These are phyloP conservation scores for Pasiphila rectangulata DNA, from an alignment of 2,888 invertebrate species.

Conservation along the genomic window DNA sequence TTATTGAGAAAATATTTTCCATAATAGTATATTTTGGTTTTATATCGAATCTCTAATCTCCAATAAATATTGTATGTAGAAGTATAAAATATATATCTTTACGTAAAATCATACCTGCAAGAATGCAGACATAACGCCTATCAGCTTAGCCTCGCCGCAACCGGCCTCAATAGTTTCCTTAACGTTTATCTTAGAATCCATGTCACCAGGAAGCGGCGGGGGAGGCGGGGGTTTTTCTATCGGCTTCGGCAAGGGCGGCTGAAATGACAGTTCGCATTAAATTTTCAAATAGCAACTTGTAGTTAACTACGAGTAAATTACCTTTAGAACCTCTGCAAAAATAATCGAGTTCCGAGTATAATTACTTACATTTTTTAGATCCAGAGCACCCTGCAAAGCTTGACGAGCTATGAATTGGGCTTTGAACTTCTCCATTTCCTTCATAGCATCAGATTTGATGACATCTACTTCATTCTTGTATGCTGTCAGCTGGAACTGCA, in stretches of 20 bases:
- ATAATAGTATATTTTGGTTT: no score
- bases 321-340: no score
- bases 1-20: neutral
- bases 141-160: conserved; percentile 84
- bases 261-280: no score
- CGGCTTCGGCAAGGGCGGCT: conserved; percentile 62
- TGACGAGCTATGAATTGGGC: conserved; percentile 88
- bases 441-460: conserved; percentile 89
- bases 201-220: conserved; percentile 61
- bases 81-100: neutral
- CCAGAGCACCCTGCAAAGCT: conserved; percentile 67
- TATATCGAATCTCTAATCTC: no score
- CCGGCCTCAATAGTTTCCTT: conserved; percentile 52
- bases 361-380: conserved; percentile 53
- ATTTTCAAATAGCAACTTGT: no score
- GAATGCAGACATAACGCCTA: conserved; percentile 93
- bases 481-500: conserved; percentile 94
- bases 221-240: conserved; percentile 63
- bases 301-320: no score
- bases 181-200: conserved; percentile 46
- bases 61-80: no score
- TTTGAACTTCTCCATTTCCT: conserved; percentile 88
- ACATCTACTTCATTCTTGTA: conserved; percentile 96
- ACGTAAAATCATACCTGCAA: conserved; percentile 81
- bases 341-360: no score